phyloP scores from a whole-genome alignment of 2,113 vertebrate genomes.

The Pedetes capensis region DNA sequence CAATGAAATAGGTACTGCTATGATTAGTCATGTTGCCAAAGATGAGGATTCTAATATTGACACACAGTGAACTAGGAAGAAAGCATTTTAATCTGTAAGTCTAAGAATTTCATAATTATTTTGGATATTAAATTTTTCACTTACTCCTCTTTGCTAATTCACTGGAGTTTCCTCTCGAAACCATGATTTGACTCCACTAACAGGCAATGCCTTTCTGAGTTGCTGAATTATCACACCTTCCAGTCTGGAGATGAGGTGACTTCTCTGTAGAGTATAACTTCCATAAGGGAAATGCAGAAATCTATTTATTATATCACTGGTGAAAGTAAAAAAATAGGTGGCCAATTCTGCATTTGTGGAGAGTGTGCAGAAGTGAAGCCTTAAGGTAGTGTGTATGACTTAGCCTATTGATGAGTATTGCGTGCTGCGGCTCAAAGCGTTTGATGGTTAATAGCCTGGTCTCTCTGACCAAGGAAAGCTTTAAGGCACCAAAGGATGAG shows the following conservation, averaged over 20 bases:
- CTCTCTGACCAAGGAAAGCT: slow-evolving; percentile 94
- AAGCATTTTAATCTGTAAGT: not conserved
- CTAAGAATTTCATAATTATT: not conserved
- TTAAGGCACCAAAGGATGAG: slow-evolving; percentile 96
- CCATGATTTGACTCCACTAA: slow-evolving; percentile 85
- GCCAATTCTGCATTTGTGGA: slow-evolving; percentile 97
- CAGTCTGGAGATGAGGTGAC: slow-evolving; percentile 93
- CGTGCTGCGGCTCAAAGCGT: slow-evolving; percentile 96
- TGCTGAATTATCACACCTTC: slow-evolving; percentile 93
- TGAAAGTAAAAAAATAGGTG: slow-evolving; percentile 97
- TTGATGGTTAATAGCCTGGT: slow-evolving; percentile 94
- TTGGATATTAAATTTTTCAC: not conserved
- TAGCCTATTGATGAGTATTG: slow-evolving; percentile 97
- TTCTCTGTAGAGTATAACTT: slow-evolving; percentile 92
- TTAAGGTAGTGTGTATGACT: slow-evolving; percentile 96
- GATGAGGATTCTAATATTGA: not conserved
- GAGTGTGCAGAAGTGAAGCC: slow-evolving; percentile 92
- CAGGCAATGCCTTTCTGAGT: slow-evolving; percentile 92
- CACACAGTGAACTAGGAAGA: not conserved
- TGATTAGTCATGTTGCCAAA: not conserved
- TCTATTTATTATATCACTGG: slow-evolving; percentile 97
- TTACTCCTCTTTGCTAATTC: not conserved
- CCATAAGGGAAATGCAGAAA: slow-evolving; percentile 97
- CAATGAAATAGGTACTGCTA: not conserved
- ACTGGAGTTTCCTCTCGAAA: not conserved